A percentile compares a stretch with the other conserved stretches of the same genome.
Evolutionary conservation across 1,140 invertebrate species (phyloP).

Genomic region (Cryptotermes secundus): DNA sequence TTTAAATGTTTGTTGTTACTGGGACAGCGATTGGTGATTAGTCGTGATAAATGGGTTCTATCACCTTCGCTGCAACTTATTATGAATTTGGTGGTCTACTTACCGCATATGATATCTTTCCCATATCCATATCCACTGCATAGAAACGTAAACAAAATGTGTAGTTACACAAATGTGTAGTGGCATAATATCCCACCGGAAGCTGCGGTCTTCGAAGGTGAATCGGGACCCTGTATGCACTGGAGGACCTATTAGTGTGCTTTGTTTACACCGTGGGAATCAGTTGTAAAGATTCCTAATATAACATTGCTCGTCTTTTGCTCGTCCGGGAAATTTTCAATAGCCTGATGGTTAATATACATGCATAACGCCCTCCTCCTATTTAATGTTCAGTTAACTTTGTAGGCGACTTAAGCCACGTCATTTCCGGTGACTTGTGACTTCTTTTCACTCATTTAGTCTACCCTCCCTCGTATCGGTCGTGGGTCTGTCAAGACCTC

Average conservation of each 20-base stretch:
- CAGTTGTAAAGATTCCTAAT: neutral
- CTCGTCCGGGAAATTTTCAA: neutral
- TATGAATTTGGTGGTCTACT: no score
- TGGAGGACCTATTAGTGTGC: neutral
- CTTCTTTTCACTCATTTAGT: neutral
- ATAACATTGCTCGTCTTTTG: neutral
- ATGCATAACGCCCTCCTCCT: neutral
- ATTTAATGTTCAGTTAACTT: slow-evolving; percentile 14
- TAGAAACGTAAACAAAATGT: no score
- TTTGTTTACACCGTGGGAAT: slow-evolving; percentile 16
- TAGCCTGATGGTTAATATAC: slow-evolving; percentile 12
- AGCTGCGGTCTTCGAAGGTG: neutral
- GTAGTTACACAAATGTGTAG: no score
- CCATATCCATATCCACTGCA: no score
- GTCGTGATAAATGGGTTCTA: no score
- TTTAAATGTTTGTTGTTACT: no score
- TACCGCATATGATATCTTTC: no score
- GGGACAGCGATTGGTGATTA: no score
- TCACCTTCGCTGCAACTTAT: no score
- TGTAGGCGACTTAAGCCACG: neutral
- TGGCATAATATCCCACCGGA: no score
- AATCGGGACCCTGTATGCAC: neutral
- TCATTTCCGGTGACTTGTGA: slow-evolving; percentile 15
- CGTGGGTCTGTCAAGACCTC: neutral
- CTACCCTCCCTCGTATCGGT: neutral